A percentile compares a stretch with the other conserved stretches of the same genome.
These are phyloP conservation scores for Embidobia sp. DNA, from an alignment of 2,888 invertebrate species.

Conservation along the genomic window DNA sequence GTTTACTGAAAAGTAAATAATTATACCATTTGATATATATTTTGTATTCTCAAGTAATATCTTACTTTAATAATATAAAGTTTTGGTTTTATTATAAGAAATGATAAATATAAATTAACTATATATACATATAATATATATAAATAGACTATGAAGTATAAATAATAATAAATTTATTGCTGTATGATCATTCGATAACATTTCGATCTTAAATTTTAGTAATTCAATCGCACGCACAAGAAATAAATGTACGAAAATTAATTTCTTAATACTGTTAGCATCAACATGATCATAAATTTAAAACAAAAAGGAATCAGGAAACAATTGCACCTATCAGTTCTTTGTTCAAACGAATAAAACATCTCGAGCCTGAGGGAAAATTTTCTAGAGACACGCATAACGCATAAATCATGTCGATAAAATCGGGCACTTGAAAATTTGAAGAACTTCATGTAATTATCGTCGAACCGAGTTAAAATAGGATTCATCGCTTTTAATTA, in stretches of 20 bases:
- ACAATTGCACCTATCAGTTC: constrained; percentile 3
- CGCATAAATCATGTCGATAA: constrained; percentile 40
- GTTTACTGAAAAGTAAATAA: no score
- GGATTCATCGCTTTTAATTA: constrained; percentile 33
- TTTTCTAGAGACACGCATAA: constrained; percentile 36
- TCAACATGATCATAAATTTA: not conserved
- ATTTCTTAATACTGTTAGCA: not conserved
- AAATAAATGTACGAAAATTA: not conserved
- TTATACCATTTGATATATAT: no score
- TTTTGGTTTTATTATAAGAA: no score
- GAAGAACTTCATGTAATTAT: constrained; percentile 29
- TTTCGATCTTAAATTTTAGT: no score
- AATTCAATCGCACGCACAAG: no score
- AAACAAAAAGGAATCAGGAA: constrained; percentile 8
- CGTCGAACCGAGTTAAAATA: constrained; percentile 8
- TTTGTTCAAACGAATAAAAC: constrained; percentile 7
- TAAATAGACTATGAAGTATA: no score
- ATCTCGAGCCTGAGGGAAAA: constrained; percentile 5
- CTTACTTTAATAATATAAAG: no score
- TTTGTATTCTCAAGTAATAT: no score
- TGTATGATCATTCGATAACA: no score
- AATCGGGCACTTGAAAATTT: constrained; percentile 41
- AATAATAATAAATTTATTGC: no score
- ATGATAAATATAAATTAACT: no score
- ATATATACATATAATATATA: no score